phyloP scores from a whole-genome alignment of 1,140 invertebrate genomes.

The Magallana angulata region DNA sequence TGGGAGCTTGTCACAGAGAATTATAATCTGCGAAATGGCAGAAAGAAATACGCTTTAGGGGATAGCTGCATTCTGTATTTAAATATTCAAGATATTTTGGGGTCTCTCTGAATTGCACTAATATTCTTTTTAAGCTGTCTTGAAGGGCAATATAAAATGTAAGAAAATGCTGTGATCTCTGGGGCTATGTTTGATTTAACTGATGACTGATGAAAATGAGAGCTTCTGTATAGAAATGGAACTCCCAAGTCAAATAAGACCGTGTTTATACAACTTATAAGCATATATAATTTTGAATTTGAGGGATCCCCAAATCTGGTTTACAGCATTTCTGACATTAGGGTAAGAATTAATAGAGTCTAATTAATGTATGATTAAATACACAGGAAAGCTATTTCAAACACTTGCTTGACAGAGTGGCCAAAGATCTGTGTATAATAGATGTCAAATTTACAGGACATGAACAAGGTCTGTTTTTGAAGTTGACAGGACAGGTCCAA shows the following conservation, averaged over 20 bases:
- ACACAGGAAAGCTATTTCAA: background rate
- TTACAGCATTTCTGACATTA: background rate
- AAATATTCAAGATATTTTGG: no score
- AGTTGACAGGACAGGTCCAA: no score
- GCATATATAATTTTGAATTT: conserved; percentile 28
- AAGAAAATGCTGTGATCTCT: background rate
- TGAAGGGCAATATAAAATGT: background rate
- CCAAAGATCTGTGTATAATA: conserved; percentile 20
- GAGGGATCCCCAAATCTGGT: background rate
- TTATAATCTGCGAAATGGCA: no score
- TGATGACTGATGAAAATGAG: background rate
- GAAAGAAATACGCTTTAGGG: no score
- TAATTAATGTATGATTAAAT: conserved; percentile 24
- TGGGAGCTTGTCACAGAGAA: no score
- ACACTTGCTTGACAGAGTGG: conserved; percentile 5
- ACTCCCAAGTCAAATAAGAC: conserved; percentile 12
- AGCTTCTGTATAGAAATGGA: background rate
- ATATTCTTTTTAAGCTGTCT: background rate
- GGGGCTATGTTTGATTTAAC: conserved; percentile 5
- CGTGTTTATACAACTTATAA: conserved; percentile 19
- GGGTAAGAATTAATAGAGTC: background rate
- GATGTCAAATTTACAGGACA: conserved; percentile 20
- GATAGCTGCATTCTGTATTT: no score
- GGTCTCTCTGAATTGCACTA: no score
- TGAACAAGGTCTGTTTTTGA: background rate